Percentiles rank a stretch among this genome's conserved stretches.
These are phyloP conservation scores for Myrmecobius fasciatus DNA, from an alignment of 2,113 vertebrate genomes.

Conservation along the genomic window DNA sequence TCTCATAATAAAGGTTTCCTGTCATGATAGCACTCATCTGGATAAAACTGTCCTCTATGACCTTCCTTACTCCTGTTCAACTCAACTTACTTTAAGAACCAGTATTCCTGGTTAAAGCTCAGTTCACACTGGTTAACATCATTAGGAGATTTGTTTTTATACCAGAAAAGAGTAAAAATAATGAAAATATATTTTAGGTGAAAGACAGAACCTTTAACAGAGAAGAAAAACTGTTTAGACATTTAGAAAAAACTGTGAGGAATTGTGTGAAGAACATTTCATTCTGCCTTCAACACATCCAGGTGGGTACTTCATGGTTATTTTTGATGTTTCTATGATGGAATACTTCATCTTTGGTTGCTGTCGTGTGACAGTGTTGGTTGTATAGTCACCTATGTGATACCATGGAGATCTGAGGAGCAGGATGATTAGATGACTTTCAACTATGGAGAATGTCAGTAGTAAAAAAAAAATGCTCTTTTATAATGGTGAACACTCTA, in stretches of 20 bases:
- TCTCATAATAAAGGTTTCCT: not conserved
- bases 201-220: slow-evolving; percentile 94
- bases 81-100: not conserved
- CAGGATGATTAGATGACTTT: not conserved
- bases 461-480: not conserved
- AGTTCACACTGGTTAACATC: not conserved
- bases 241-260: slow-evolving; percentile 94
- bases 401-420: not conserved
- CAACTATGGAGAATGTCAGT: not conserved
- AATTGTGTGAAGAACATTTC: slow-evolving; percentile 90
- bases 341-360: not conserved
- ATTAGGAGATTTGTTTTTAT: not conserved
- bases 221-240: slow-evolving; percentile 94
- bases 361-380: not conserved
- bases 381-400: not conserved
- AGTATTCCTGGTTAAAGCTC: not conserved
- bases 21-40: not conserved
- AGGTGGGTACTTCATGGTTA: slow-evolving; percentile 82
- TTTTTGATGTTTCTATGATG: not conserved
- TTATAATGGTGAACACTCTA: not conserved
- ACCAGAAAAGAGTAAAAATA: not conserved
- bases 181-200: slow-evolving; percentile 85
- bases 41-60: not conserved
- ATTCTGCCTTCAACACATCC: slow-evolving; percentile 86
- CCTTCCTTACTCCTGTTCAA: not conserved